Conservation (phyloP, 2,113 vertebrate species). For the Oreochromis spilurus region DNA sequence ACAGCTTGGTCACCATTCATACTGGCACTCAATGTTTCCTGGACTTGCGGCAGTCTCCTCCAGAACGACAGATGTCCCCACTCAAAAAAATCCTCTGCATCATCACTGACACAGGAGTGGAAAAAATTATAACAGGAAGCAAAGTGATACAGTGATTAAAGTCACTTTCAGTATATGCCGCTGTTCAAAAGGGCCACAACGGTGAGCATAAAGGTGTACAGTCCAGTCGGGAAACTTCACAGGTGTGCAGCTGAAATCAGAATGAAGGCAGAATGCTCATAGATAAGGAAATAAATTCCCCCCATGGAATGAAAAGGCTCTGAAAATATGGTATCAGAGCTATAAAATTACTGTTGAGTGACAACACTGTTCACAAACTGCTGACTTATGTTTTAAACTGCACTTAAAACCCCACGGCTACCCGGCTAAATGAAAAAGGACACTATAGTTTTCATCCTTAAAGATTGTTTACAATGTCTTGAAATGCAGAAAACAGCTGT, state of each 20-base stretch:
- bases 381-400: background rate
- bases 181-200: background rate
- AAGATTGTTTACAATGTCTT: background rate
- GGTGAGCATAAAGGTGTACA: background rate
- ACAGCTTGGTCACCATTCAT: background rate
- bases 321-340: background rate
- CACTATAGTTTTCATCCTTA: background rate
- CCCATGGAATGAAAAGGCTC: background rate
- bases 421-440: background rate
- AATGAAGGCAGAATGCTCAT: background rate
- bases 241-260: background rate
- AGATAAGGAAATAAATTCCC: background rate
- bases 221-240: background rate
- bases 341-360: background rate
- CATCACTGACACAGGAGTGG: background rate
- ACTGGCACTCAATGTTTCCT: background rate
- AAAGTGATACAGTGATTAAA: background rate
- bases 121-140: background rate
- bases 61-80: background rate
- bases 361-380: background rate
- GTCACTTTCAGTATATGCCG: accelerated
- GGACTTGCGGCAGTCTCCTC: background rate
- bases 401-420: background rate
- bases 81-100: background rate
- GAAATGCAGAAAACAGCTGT: background rate